Percentiles rank a stretch among this genome's conserved stretches.
phyloP scores from a whole-genome alignment of 1,140 invertebrate species.

The Drosophila ercepeae region DNA sequence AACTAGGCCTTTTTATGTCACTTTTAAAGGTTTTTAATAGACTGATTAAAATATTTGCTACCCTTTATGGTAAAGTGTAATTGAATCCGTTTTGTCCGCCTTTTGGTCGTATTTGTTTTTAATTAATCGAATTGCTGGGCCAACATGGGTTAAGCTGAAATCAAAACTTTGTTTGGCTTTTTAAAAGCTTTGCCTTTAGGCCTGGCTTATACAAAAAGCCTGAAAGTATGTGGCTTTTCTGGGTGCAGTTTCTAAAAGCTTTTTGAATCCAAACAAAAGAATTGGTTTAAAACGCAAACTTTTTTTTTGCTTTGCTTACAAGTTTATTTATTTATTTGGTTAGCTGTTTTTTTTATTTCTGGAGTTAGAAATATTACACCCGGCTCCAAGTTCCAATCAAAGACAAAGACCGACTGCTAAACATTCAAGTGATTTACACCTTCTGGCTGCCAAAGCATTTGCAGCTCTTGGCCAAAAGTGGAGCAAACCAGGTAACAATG shows the following conservation, averaged over 20 bases:
- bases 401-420: slow-evolving; percentile 36
- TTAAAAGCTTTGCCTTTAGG: not conserved
- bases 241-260: not conserved
- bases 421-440: slow-evolving; percentile 46
- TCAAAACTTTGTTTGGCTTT: not conserved
- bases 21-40: slow-evolving; percentile 4
- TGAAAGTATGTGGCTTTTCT: slow-evolving; percentile 9
- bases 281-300: not conserved
- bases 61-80: slow-evolving; percentile 6
- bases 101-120: not conserved
- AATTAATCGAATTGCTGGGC: not conserved
- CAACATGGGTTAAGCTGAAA: slow-evolving; percentile 19
- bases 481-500: slow-evolving; percentile 30
- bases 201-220: not conserved
- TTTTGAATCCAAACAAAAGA: not conserved
- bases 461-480: slow-evolving; percentile 24
- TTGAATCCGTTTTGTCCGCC: not conserved
- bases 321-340: slow-evolving; percentile 1
- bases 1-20: not conserved
- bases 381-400: slow-evolving; percentile 14
- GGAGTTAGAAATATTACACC: slow-evolving; percentile 15
- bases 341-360: not conserved
- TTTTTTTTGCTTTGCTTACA: not conserved
- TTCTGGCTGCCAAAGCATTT: not conserved
- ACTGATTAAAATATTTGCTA: slow-evolving; percentile 19